phyloP scores from a whole-genome alignment of 2,888 invertebrate genomes.

The Gryllus longicercus region DNA sequence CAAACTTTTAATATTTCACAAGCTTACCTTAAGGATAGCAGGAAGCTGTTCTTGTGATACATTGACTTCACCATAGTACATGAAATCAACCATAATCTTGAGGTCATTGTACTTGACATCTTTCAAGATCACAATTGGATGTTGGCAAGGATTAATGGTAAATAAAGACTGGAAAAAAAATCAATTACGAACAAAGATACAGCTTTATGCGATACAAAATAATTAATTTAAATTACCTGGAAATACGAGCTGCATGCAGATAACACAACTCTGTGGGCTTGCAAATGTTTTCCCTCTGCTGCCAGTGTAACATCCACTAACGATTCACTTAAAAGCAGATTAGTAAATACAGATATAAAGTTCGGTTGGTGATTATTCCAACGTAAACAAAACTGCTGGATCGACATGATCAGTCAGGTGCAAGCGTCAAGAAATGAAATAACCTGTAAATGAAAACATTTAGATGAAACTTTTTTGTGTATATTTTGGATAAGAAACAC shows the following conservation, averaged over 20 bases:
- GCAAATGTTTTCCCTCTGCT: constrained; percentile 83
- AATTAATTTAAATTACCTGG: constrained; percentile 58
- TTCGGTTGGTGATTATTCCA: constrained; percentile 95
- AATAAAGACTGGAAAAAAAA: constrained; percentile 62
- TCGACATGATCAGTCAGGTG: constrained; percentile 55
- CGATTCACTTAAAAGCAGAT: constrained; percentile 75
- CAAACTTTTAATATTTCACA: background rate
- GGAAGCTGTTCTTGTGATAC: constrained; percentile 85
- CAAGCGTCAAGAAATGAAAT: background rate
- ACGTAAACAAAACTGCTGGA: constrained; percentile 75
- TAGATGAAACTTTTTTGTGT: too few relatives aligned
- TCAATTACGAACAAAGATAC: background rate
- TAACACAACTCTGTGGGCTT: constrained; percentile 85
- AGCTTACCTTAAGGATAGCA: constrained; percentile 51
- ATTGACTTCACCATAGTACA: constrained; percentile 90
- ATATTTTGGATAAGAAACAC: too few relatives aligned
- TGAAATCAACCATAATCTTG: constrained; percentile 85
- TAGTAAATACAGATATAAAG: constrained; percentile 84
- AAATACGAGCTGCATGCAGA: constrained; percentile 93
- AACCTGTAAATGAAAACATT: too few relatives aligned
- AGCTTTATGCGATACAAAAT: background rate
- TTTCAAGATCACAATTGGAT: constrained; percentile 85
- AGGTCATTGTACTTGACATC: constrained; percentile 83
- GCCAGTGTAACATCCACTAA: constrained; percentile 86
- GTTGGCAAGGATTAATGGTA: constrained; percentile 80